Base-by-base conservation (phyloP, 2,797 vertebrate species). In the Paedocypris micromegethes region DNA sequence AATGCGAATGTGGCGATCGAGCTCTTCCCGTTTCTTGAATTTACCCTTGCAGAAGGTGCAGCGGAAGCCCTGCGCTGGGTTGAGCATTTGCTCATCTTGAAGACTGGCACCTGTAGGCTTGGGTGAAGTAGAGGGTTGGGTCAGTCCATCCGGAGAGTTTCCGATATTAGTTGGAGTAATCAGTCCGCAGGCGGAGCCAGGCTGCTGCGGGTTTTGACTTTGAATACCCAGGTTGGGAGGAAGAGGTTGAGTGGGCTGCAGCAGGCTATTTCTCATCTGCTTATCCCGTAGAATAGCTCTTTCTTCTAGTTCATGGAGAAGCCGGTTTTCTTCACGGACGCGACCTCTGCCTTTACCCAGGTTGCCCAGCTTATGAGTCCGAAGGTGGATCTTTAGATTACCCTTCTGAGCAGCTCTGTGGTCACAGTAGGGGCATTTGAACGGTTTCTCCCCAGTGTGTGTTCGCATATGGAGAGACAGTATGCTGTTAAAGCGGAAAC, bases 1-100 rank as follows among this genome's bases (percentile, higher is more conserved):
- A 81, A 99, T 99, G 77, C 95, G 90, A 76, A 98, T 98, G 84
- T 98, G 97, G 37, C 97, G 92, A 44, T 98, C 97, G 70, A 97
- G 85, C 83, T 98, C 97, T 73, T 98, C 96, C 0, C 95, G 90
- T 81, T 98, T 99, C 88, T 97, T 98, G 80, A 99, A 99, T 83
- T 99, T 99, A 78, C 97, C 97, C 86, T 98, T 98, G 88, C 97
- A 98, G 82, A 97, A 98, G 2, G 96, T 97, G 85, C 97, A 99
- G 60, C 95, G 91, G 84, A 97, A 99, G 59, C 96, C 96, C 0
- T 91, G 87, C 0, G 93, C 87, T 1, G 90, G 93, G 66, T 87
- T 89, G n/a, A 91, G 73, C 0, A 86, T 90, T 41, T 85, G 89
- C 50, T 99, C 96, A 53, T 98, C 96, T 80, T 92, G 93, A 48